A percentile compares a stretch with the other conserved stretches of the same genome.
phyloP scores from a whole-genome alignment of 1,140 invertebrate species.

The Brachionus koreanus region DNA sequence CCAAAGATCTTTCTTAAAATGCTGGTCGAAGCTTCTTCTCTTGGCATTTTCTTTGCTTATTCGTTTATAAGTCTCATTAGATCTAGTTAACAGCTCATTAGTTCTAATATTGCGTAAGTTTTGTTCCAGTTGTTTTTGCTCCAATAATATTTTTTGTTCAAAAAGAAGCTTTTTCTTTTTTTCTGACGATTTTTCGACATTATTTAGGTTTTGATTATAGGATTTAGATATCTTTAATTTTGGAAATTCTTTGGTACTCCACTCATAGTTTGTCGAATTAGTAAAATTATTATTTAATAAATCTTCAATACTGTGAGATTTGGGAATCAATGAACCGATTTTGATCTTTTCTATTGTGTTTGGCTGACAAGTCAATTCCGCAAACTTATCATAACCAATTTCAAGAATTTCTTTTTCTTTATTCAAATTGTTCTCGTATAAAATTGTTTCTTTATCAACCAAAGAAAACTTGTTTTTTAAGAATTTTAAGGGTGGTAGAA shows the following conservation, averaged over 20 bases:
- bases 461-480: not conserved
- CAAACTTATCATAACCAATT: conserved; percentile 18
- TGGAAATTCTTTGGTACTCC: conserved; percentile 17
- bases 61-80: conserved; percentile 1
- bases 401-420: conserved; percentile 4
- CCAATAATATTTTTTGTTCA: conserved; percentile 32
- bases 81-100: not conserved
- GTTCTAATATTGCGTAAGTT: not conserved
- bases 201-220: not conserved
- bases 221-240: conserved; percentile 15
- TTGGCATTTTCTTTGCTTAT: not conserved
- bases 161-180: conserved; percentile 27
- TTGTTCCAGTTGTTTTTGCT: conserved; percentile 33
- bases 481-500: conserved; percentile 21
- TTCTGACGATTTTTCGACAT: not conserved
- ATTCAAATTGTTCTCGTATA: not conserved
- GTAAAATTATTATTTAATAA: not conserved
- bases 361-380: not conserved
- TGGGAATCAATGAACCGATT: not conserved
- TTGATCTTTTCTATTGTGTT: conserved; percentile 7
- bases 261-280: conserved; percentile 15
- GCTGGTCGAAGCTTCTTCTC: not conserved
- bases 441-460: not conserved
- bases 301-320: not conserved
- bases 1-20: conserved; percentile 14